These are phyloP conservation scores for Minunthozetes semirufus DNA, from an alignment of 2,888 invertebrate species.

Conservation along the genomic window DNA sequence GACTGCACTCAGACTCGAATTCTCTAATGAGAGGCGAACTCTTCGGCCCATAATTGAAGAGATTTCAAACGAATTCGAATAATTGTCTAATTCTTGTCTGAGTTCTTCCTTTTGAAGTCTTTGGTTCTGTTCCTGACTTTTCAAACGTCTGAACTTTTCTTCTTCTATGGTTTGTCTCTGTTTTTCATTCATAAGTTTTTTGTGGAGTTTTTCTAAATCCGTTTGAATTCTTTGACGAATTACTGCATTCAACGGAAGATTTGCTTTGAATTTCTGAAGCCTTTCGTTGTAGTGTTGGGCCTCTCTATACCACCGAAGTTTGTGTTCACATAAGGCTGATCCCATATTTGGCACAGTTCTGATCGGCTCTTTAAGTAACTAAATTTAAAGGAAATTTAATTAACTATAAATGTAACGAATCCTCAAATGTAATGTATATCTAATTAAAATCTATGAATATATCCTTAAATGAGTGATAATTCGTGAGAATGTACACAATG, in stretches of 20 bases:
- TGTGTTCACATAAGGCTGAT: not conserved
- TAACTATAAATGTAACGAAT: too few species aligned
- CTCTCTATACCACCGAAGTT: not conserved
- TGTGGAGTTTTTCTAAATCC: constrained; percentile 4
- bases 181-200: not conserved
- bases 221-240: not conserved
- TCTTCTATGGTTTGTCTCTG: not conserved
- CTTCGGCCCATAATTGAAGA: not conserved
- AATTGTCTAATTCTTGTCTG: not conserved
- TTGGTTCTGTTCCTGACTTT: not conserved
- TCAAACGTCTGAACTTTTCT: not conserved
- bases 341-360: not conserved
- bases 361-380: too few species aligned
- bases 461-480: too few species aligned
- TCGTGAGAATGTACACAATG: too few species aligned
- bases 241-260: not conserved
- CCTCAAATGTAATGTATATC: too few species aligned
- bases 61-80: not conserved
- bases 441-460: too few species aligned
- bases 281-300: constrained; percentile 13
- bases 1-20: not conserved
- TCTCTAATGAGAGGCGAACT: not conserved
- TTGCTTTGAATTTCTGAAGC: constrained; percentile 6
- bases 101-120: not conserved
- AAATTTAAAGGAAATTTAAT: too few species aligned